A percentile compares a stretch with the other conserved stretches of the same genome.
Conservation (phyloP, 2,797 vertebrate species). For the Agapornis canus region DNA sequence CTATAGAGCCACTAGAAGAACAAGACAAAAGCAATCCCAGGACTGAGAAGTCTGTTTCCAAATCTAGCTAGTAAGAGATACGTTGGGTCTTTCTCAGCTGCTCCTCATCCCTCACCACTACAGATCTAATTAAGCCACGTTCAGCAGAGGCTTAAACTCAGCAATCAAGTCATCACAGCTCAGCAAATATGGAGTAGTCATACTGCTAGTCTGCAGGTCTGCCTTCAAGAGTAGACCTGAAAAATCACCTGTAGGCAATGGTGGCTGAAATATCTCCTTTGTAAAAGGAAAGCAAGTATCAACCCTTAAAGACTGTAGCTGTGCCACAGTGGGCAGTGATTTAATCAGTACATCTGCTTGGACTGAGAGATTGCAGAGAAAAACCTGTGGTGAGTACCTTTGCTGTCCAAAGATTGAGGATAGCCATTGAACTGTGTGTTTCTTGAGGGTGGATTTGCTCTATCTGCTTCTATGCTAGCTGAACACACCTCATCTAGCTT, state of each 20-base stretch:
- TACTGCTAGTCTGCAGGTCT: not conserved
- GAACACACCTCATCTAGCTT: rapidly evolving
- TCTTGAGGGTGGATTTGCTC: not conserved
- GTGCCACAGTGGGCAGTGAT: not conserved
- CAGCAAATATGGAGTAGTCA: not conserved
- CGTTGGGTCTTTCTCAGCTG: not conserved
- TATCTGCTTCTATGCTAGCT: not conserved
- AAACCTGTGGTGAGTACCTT: not conserved
- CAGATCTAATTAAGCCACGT: not conserved
- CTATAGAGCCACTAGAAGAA: not conserved
- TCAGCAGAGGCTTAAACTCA: not conserved
- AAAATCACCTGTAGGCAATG: not conserved
- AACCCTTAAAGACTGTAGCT: not conserved
- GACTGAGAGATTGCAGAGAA: not conserved
- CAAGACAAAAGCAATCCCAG: not conserved
- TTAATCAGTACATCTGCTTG: not conserved
- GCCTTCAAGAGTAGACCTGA: not conserved
- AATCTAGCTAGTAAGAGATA: rapidly evolving
- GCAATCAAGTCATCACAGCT: not conserved
- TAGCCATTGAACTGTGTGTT: rapidly evolving
- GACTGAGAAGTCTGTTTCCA: not conserved
- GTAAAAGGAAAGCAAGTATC: not conserved
- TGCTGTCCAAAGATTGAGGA: not conserved
- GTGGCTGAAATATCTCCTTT: not conserved
- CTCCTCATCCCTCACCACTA: not conserved